Evolutionary conservation across 2,797 vertebrate genomes (phyloP), one percentile per base, ranked within the genome.

Genomic region (Sarcoramphus papa): DNA sequence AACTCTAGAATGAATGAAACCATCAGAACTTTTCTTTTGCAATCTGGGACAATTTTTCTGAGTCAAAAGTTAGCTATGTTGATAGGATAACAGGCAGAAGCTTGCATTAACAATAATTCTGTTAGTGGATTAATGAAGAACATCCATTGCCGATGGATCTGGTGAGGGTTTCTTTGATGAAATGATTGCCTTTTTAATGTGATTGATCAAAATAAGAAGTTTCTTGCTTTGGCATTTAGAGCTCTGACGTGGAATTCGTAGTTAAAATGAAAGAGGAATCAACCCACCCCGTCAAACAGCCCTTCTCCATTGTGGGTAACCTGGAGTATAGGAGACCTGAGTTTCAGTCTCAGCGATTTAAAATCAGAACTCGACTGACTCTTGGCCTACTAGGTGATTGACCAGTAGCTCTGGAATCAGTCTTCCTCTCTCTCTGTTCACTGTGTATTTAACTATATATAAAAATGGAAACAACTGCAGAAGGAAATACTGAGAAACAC

Each of bases 231-330:
- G 77, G 11, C 51, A 37, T 75, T 79, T 82, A 87, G 47, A 69
- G 12, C 18, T 95, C 74, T 86, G 22, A 82, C 4, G 4, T 67
- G 43, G 75, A 89, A 81, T 73, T 94, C 3, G 3, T 47, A 86
- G 63, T 65, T 78, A 51, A 90, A 90, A 83, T 83, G 67, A 69
- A 94, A 90, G 73, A 81, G 62, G 56, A 95, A 91, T 91, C 74
- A 93, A 47, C 27, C 22, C 12, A 81, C 7, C 10, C 14, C 7
- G 54, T 72, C 20, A 50, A 83, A 62, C 19, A 80, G n/a, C 28
- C 68, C n/a, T 67, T 90, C 31, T 92, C 41, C 16, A 4, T 33
- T 73, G 24, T 50, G 62, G 89, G n/a, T 89, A 75, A 86, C 48
- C 3, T 68, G 24, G 27, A 40, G 14, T 63, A 10, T 24, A 25